These are phyloP conservation scores for Bombus cullumanus DNA, from an alignment of 1,140 invertebrate species.

Conservation along the genomic window DNA sequence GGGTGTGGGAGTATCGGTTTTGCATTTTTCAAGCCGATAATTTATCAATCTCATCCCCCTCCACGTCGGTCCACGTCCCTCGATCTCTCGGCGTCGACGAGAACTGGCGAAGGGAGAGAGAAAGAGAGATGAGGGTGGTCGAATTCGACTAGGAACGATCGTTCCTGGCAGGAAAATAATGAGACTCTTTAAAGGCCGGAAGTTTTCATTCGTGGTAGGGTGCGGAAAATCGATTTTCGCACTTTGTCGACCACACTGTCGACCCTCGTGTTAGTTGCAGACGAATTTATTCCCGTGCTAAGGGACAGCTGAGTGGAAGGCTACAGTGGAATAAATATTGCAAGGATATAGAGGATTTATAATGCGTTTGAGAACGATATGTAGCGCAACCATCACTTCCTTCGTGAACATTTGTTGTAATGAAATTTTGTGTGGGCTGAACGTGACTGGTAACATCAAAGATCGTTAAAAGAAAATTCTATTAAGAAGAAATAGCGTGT, in stretches of 20 bases:
- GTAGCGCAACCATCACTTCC: background rate
- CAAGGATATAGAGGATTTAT: background rate
- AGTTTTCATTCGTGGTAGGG: constrained; percentile 67
- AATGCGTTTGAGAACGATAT: background rate
- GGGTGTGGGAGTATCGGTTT: constrained; percentile 74
- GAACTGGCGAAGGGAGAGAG: background rate
- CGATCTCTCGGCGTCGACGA: constrained; percentile 32
- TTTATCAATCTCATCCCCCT: constrained; percentile 78
- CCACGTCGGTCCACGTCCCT: constrained; percentile 39
- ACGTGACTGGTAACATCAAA: too few relatives aligned
- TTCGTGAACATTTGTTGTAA: background rate
- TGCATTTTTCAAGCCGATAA: constrained; percentile 80
- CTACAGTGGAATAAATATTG: background rate
- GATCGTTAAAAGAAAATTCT: too few relatives aligned
- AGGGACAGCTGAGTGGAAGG: background rate
- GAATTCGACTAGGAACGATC: constrained; percentile 57
- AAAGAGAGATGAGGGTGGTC: constrained; percentile 19
- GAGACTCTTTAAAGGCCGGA: constrained; percentile 78
- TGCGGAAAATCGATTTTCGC: constrained; percentile 74
- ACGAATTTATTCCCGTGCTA: constrained; percentile 1
- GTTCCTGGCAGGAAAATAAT: constrained; percentile 76
- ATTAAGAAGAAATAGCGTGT: too few relatives aligned
- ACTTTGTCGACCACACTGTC: constrained; percentile 56
- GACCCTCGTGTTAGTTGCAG: background rate
- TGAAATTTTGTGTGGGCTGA: background rate